Base-by-base conservation (phyloP, 2,888 invertebrate species). In the Hirtodrosophila trivittata region DNA sequence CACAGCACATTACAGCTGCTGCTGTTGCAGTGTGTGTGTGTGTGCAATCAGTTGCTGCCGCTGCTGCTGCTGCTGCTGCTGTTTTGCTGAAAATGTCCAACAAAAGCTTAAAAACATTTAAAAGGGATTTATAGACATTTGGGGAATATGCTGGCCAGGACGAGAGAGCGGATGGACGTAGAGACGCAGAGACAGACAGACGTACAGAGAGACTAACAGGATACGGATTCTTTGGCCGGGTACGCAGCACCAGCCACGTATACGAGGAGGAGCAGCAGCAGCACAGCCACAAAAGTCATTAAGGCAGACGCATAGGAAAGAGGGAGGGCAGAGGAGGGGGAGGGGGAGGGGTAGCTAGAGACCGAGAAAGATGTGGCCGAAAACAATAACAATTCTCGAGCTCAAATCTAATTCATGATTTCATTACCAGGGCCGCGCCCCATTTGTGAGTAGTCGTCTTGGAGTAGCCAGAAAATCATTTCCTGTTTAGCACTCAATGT, bases 41-140 rank as follows among this genome's bases (percentile, higher is more conserved):
- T 56, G 37, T 30, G 14, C 25, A 35, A 10, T 10, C 26, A 37
- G 30, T 30, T 26, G 18, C 37, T 49, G 47, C 38, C 32, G 49
- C 63, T 52, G 60, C 59, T 43, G 39, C 52, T 55, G 32, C 32
- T 42, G 18, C 60, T 42, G 45, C 58, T 56, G 41, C 55, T 66
- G 38, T 58, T 71, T 69, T 77, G 63, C 76, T 76, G 77, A 71
- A 81, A 82, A 82, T 84, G 85, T 83, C 82, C 82, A 85, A 83
- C 85, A 83, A 83, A 83, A 85, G 85, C 82, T 83, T 83, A 85
- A 83, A 81, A 83, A 83, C 82, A 83, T 83, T 83, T 83, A 83
- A 83, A 81, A 83, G 85, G 82, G 82, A 83, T 83, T 83, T 83
- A 83, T 83, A 83, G 82, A 83, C 85, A 85, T 84, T 83, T 83